Conservation (phyloP, 2,888 invertebrate genomes). For the Nymphalis c-album region DNA sequence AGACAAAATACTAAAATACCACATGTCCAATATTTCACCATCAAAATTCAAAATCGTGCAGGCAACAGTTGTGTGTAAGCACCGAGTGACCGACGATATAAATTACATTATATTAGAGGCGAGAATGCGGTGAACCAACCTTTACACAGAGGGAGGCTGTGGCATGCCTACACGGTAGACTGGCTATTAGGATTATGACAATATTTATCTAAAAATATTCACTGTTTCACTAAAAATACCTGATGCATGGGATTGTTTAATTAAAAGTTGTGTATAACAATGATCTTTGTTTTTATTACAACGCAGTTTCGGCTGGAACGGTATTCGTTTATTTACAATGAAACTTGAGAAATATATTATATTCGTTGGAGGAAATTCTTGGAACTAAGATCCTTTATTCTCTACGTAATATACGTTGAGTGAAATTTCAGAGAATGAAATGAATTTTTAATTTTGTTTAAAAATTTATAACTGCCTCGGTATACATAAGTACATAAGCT, state of each 20-base stretch:
- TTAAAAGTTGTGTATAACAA: neutral
- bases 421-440: too few species aligned
- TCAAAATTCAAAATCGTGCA: conserved; percentile 24
- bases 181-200: conserved; percentile 21
- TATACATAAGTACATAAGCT: too few species aligned
- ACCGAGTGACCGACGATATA: conserved; percentile 29
- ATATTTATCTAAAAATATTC: conserved; percentile 8
- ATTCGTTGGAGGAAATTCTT: too few species aligned
- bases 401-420: too few species aligned
- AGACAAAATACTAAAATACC: conserved; percentile 7
- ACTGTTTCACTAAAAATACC: neutral
- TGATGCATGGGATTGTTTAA: neutral
- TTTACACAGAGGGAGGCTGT: conserved; percentile 14
- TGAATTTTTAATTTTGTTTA: too few species aligned
- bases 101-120: conserved; percentile 34
- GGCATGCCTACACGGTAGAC: conserved; percentile 12
- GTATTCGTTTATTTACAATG: too few species aligned
- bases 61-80: conserved; percentile 35
- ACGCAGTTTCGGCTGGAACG: too few species aligned
- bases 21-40: conserved; percentile 16
- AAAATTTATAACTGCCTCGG: too few species aligned
- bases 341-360: too few species aligned
- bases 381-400: too few species aligned
- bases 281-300: too few species aligned
- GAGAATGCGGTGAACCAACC: conserved; percentile 30